These are phyloP conservation scores for Noturus placidus DNA, from an alignment of 2,113 vertebrate species.

Conservation along the genomic window DNA sequence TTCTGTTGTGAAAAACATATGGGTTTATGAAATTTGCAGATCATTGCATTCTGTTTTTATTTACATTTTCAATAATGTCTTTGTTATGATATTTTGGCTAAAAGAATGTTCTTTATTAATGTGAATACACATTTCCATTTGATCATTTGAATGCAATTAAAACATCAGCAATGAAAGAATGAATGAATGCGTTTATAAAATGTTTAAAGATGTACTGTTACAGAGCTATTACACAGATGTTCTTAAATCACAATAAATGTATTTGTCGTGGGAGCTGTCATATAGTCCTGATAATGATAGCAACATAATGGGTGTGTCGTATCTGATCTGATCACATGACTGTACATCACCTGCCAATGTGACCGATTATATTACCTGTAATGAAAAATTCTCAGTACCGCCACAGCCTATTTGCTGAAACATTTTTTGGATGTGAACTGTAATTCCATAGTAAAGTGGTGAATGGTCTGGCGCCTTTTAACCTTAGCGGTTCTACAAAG, in stretches of 20 bases:
- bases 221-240: background rate
- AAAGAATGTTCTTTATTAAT: slow-evolving; percentile 5
- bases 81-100: background rate
- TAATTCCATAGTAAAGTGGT: background rate
- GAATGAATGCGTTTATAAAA: background rate
- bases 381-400: background rate
- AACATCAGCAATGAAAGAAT: background rate
- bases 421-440: background rate
- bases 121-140: background rate
- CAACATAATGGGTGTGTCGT: background rate
- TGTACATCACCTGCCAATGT: background rate
- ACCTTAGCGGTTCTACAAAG: too few species aligned
- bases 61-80: background rate
- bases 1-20: too few species aligned
- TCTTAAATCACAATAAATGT: background rate
- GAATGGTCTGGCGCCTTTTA: too few species aligned
- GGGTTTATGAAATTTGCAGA: too few species aligned
- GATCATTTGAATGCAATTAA: background rate
- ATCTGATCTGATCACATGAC: background rate
- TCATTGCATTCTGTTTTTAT: too few species aligned
- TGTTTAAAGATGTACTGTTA: background rate
- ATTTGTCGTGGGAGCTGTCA: background rate
- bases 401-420: background rate
- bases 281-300: background rate
- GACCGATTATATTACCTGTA: slow-evolving; percentile 1